phyloP scores from a whole-genome alignment of 2,113 vertebrate genomes.

The Rana temporaria region DNA sequence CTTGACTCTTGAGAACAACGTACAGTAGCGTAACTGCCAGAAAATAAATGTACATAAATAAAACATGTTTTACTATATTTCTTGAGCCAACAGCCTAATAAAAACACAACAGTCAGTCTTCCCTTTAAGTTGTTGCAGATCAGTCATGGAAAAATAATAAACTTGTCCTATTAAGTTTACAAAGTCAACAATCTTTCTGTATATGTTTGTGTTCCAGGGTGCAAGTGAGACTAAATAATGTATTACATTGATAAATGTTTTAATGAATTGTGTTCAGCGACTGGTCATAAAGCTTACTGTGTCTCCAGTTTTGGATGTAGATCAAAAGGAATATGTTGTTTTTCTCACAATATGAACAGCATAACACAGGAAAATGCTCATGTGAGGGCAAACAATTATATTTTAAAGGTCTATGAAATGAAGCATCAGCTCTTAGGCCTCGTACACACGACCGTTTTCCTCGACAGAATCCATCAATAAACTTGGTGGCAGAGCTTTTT shows the following conservation, averaged over 20 bases:
- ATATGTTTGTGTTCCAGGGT: neutral
- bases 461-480: too few species aligned
- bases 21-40: conserved; percentile 2
- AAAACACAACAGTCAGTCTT: neutral
- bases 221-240: neutral
- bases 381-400: too few species aligned
- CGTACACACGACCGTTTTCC: too few species aligned
- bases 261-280: too few species aligned
- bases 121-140: neutral
- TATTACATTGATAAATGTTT: neutral
- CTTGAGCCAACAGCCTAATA: neutral
- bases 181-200: neutral
- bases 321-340: too few species aligned
- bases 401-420: too few species aligned
- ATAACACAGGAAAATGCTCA: too few species aligned
- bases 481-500: too few species aligned
- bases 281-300: too few species aligned
- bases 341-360: too few species aligned
- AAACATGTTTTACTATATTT: conserved; percentile 13
- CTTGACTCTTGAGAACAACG: neutral
- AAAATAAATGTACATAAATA: neutral
- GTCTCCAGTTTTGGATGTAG: too few species aligned
- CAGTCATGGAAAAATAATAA: neutral
- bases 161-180: neutral
- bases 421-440: too few species aligned